Evolutionary conservation across 2,797 vertebrate species (phyloP).

Genomic region (Eidolon dupreanum): DNA sequence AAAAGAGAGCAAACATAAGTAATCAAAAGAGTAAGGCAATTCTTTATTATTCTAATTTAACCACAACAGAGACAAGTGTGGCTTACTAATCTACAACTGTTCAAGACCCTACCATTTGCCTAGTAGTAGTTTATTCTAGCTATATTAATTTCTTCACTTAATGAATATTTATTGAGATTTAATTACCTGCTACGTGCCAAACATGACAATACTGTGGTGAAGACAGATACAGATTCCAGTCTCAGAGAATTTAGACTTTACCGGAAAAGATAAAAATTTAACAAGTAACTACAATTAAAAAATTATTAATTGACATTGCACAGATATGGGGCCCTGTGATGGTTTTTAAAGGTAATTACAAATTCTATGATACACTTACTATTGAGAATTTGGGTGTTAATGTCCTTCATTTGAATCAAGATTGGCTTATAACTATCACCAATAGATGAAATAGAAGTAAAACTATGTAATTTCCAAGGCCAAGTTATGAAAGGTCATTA

Average conservation of each 20-base stretch:
- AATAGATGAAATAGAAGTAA: neutral
- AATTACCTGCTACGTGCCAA: neutral
- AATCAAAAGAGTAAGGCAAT: neutral
- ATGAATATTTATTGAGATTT: neutral
- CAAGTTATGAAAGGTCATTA: neutral
- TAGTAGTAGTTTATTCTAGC: neutral
- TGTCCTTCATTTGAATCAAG: neutral
- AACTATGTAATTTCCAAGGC: neutral
- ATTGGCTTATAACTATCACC: neutral
- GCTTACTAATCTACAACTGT: neutral
- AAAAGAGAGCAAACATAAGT: neutral
- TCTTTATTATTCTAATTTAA: conserved; percentile 30
- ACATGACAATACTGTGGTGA: neutral
- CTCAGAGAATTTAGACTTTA: neutral
- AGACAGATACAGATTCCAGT: neutral
- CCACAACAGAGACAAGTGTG: neutral
- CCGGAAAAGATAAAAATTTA: conserved; percentile 28
- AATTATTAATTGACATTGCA: neutral
- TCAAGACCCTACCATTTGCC: neutral
- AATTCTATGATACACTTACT: neutral
- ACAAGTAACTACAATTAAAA: neutral
- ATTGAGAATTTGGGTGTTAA: neutral
- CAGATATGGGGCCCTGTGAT: neutral
- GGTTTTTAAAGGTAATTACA: neutral
- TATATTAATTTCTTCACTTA: neutral